A percentile compares a stretch with the other conserved stretches of the same genome.
phyloP scores from a whole-genome alignment of 2,113 vertebrate species.

The Brachypteracias leptosomus region DNA sequence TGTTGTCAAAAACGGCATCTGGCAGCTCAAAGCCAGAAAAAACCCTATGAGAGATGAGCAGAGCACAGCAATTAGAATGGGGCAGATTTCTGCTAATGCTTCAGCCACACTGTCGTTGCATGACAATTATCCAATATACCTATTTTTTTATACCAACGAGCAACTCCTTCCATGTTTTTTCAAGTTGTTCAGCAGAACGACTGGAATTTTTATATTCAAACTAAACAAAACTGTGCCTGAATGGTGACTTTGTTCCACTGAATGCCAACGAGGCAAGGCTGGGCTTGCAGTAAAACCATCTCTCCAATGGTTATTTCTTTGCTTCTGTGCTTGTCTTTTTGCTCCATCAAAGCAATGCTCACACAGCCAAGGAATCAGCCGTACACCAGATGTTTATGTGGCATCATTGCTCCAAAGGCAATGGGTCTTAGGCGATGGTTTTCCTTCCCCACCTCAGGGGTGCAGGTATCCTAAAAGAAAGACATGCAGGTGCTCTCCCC shows the following conservation, averaged over 20 bases:
- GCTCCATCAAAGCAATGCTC: background rate
- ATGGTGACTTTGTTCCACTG: background rate
- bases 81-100: background rate
- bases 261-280: background rate
- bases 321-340: background rate
- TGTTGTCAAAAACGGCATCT: background rate
- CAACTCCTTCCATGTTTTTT: background rate
- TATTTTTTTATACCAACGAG: background rate
- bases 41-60: background rate
- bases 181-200: background rate
- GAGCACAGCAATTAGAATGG: background rate
- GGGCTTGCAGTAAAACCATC: background rate
- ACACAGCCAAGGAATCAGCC: background rate
- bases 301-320: background rate
- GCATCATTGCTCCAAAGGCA: background rate
- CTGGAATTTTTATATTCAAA: background rate
- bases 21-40: background rate
- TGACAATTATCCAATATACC: background rate
- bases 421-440: background rate
- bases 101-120: background rate
- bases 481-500: rapidly evolving
- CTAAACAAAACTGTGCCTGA: background rate
- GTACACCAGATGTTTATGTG: background rate
- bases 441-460: background rate
- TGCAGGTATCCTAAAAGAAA: background rate